Conservation (phyloP, 2,797 vertebrate genomes). For the Poeciliopsis turneri region DNA sequence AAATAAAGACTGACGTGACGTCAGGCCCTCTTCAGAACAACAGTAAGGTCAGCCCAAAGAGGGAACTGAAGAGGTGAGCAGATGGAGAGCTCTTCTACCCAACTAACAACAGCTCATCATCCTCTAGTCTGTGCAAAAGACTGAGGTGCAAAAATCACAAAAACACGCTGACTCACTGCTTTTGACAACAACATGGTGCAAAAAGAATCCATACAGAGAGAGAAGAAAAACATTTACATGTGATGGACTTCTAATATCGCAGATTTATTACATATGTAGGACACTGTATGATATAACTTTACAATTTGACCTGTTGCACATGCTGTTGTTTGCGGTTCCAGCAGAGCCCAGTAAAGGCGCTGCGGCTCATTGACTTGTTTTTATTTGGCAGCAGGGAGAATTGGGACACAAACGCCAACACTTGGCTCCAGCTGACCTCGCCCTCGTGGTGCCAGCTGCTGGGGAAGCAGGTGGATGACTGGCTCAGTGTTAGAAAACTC, state of each 20-base stretch:
- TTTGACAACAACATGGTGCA: not conserved
- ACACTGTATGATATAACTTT: not conserved
- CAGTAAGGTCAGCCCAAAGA: not conserved
- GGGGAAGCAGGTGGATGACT: constrained; percentile 1
- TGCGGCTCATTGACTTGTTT: constrained; percentile 12
- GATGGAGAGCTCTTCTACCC: constrained; percentile 17
- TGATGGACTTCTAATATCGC: not conserved
- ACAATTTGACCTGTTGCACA: not conserved
- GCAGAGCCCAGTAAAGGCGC: not conserved
- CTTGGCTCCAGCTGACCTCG: constrained; percentile 9
- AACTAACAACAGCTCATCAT: constrained; percentile 6
- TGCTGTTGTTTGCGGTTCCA: not conserved
- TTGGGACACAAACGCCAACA: constrained; percentile 2
- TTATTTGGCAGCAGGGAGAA: not conserved
- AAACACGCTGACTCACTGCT: not conserved
- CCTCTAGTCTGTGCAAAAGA: constrained; percentile 4
- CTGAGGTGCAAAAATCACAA: constrained; percentile 13
- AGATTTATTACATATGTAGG: not conserved
- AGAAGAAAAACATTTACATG: not conserved
- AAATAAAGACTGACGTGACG: not conserved
- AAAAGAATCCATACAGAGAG: not conserved
- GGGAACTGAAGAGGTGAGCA: not conserved
- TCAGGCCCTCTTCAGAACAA: not conserved
- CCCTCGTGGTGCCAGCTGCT: not conserved
- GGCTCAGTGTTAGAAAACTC: constrained; percentile 1